Conservation (phyloP, 2,888 invertebrate species). For the Zhengitettix transpicula region DNA sequence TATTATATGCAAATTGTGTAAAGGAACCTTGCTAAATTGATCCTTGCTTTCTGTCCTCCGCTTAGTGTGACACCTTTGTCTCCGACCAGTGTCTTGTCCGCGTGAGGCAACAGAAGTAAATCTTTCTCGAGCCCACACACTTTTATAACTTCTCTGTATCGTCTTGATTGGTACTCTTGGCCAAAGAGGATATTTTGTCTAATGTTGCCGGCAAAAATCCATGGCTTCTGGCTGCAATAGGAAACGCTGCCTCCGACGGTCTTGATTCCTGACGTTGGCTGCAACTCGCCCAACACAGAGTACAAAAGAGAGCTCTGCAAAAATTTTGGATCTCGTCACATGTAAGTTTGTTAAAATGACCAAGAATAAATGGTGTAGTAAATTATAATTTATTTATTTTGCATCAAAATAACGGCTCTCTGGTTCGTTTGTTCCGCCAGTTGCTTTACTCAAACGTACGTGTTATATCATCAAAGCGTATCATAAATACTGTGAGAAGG, state of each 20-base stretch:
- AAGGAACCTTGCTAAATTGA: neutral
- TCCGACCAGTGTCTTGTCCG: neutral
- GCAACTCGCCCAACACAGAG: constrained; percentile 31
- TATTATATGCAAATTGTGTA: too few species aligned
- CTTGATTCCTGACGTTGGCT: constrained; percentile 24
- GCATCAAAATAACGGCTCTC: too few species aligned
- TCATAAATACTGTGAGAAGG: too few species aligned
- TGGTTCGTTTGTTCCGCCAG: too few species aligned
- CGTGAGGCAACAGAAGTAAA: neutral
- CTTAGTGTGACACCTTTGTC: neutral
- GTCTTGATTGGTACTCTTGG: constrained; percentile 46
- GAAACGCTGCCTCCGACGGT: constrained; percentile 50
- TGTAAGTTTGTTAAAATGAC: too few species aligned
- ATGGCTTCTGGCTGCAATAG: constrained; percentile 77
- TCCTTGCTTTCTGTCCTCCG: neutral
- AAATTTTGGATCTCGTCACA: too few species aligned
- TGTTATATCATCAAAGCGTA: too few species aligned
- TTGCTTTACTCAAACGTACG: too few species aligned
- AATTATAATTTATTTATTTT: too few species aligned
- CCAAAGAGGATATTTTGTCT: constrained; percentile 90
- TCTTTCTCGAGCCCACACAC: neutral
- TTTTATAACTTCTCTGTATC: constrained; percentile 39
- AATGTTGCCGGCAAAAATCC: constrained; percentile 70
- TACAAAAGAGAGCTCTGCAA: neutral
- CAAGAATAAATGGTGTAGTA: too few species aligned